Evolutionary conservation across 2,113 vertebrate genomes (phyloP).

Genomic region (Tupaia chinensis): DNA sequence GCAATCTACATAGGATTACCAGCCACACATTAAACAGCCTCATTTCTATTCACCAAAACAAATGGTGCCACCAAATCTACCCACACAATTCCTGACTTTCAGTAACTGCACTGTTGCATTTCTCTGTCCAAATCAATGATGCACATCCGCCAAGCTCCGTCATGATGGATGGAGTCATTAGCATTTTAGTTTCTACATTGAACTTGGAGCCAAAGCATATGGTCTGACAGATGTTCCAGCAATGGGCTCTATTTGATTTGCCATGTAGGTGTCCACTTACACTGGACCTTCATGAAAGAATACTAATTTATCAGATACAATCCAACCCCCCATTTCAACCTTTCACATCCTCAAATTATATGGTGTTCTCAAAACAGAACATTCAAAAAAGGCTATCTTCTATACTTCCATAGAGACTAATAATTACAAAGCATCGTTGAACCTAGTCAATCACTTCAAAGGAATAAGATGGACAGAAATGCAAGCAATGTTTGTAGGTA

Average conservation of each 20-base stretch:
- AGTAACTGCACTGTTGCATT: slow-evolving; percentile 64
- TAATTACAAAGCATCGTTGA: not conserved
- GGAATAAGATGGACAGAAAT: not conserved
- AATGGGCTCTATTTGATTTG: slow-evolving; percentile 75
- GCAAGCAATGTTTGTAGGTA: not conserved
- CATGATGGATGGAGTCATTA: slow-evolving; percentile 89
- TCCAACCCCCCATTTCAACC: not conserved
- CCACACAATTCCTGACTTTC: slow-evolving; percentile 50
- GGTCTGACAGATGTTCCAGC: slow-evolving; percentile 88
- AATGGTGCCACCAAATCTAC: slow-evolving; percentile 75
- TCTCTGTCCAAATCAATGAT: slow-evolving; percentile 80
- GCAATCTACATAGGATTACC: slow-evolving; percentile 83
- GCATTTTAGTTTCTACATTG: slow-evolving; percentile 80
- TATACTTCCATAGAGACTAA: not conserved
- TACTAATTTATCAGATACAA: slow-evolving; percentile 62
- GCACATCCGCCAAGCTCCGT: slow-evolving; percentile 79
- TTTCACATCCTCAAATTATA: not conserved
- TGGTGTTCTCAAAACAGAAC: not conserved
- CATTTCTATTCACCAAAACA: slow-evolving; percentile 79
- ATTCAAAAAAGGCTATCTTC: not conserved
- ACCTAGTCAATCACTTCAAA: not conserved
- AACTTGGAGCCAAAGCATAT: slow-evolving; percentile 89
- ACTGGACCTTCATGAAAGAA: slow-evolving; percentile 79
- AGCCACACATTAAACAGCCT: slow-evolving; percentile 68
- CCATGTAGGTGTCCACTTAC: slow-evolving; percentile 76